Percentiles rank a stretch among this genome's conserved stretches.
Evolutionary conservation across 1,140 invertebrate genomes (phyloP).

Genomic region (Heterodera schachtii): DNA sequence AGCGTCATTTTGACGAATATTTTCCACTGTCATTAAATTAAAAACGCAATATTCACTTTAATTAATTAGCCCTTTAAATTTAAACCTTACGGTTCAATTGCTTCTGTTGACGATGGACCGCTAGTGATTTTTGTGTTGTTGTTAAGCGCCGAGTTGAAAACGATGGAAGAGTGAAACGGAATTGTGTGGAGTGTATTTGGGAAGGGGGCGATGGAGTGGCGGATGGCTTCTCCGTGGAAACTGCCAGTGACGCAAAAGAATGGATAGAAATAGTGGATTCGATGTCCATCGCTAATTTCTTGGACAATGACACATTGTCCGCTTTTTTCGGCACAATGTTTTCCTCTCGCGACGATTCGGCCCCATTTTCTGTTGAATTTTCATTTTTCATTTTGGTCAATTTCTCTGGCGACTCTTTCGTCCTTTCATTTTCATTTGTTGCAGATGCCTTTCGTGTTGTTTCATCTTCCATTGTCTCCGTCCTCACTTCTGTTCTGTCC

Average conservation of each 20-base stretch:
- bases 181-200: not conserved
- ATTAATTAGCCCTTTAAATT: no score
- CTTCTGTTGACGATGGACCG: not conserved
- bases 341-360: not conserved
- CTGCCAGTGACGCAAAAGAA: not conserved
- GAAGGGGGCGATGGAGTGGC: not conserved
- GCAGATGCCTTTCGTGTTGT: no score
- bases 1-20: not conserved
- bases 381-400: no score
- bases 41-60: no score
- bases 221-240: not conserved
- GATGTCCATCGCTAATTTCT: not conserved
- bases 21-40: no score
- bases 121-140: not conserved
- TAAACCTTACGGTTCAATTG: not conserved
- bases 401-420: no score
- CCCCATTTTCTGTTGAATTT: no score
- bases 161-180: slow-evolving; percentile 1
- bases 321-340: not conserved
- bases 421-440: no score
- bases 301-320: not conserved
- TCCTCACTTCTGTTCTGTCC: no score
- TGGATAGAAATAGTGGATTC: not conserved
- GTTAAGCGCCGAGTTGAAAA: not conserved
- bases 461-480: no score